Percentiles rank a stretch among this genome's conserved stretches.
phyloP scores from a whole-genome alignment of 2,888 invertebrate species.

The Leptopterna dolabrata region DNA sequence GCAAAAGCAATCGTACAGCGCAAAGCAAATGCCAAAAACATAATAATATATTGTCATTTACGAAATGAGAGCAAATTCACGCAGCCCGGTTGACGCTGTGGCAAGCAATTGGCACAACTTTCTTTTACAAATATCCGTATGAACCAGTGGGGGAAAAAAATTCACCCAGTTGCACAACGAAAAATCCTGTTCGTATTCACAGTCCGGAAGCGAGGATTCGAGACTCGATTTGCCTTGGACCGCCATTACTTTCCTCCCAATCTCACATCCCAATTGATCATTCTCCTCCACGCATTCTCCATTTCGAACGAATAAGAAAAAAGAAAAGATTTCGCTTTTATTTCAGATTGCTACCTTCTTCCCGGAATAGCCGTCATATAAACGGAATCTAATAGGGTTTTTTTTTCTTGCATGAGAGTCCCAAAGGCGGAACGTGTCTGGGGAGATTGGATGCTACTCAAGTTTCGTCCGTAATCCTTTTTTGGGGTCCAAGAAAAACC shows the following conservation, averaged over 20 bases:
- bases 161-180: not conserved
- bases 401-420: not conserved
- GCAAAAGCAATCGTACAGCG: no score
- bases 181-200: not conserved
- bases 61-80: no score
- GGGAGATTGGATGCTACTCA: not conserved
- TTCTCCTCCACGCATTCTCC: not conserved
- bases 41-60: no score
- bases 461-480: not conserved
- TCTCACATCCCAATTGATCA: not conserved
- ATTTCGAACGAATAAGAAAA: not conserved
- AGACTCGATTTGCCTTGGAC: not conserved
- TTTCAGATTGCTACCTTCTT: not conserved
- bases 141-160: no score
- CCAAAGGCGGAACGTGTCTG: not conserved
- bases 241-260: not conserved
- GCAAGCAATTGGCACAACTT: no score
- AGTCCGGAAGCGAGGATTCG: not conserved
- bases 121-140: no score
- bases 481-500: not conserved
- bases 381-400: conserved; percentile 27
- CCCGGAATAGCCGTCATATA: conserved; percentile 19
- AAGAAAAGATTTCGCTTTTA: not conserved
- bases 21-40: no score
- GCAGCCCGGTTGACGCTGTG: no score